Evolutionary conservation across 1,140 invertebrate species (phyloP), one percentile per base, ranked within the genome.

Genomic region (Drosophila takahashii): DNA sequence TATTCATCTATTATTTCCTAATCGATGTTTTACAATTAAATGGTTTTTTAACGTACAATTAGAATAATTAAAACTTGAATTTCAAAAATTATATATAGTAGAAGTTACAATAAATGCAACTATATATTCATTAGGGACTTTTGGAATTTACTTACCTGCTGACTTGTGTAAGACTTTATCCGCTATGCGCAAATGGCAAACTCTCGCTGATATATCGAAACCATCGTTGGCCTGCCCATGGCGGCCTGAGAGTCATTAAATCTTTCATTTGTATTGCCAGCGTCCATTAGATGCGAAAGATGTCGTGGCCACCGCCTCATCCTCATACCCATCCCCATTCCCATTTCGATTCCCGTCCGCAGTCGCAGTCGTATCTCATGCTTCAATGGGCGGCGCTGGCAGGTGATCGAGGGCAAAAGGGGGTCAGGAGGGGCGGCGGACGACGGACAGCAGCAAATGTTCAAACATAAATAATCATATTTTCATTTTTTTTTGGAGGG

Each of bases 261-360:
- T 86, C 81, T 86, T 87, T 86, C 83, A 86, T 87, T 86, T 83
- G 84, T 89, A 65, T 77, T 89, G 84, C 84, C 84, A 87, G 81
- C 79, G 83, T 67, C 79, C 81, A 86, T 86, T 86, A 89, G 79
- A 87, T 65, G 75, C 83, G 77, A 81, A 76, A 79, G 65, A 81
- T 69, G 74, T 69, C 56, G 65, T 52, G 27, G 59, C 26, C 51
- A 50, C 47, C 47, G 27, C 47, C 47, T 32, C 37, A 16, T 32
- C 16, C 58, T 26, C 60, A 13, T 7, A 5, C 32, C 16, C 32
- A 54, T 37, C 1, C 32, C 32, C 32, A n/a, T n/a, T 5, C 56
- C 56, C 13, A 51, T 13, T 0, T 18, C 44, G 9, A 27, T 27
- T 8, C 45, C 29, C 42, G 34, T 50, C 6, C 9, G 1, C 45